These are phyloP conservation scores for Myoxocephalus aenaeus DNA, from an alignment of 2,797 vertebrate genomes.

Conservation along the genomic window DNA sequence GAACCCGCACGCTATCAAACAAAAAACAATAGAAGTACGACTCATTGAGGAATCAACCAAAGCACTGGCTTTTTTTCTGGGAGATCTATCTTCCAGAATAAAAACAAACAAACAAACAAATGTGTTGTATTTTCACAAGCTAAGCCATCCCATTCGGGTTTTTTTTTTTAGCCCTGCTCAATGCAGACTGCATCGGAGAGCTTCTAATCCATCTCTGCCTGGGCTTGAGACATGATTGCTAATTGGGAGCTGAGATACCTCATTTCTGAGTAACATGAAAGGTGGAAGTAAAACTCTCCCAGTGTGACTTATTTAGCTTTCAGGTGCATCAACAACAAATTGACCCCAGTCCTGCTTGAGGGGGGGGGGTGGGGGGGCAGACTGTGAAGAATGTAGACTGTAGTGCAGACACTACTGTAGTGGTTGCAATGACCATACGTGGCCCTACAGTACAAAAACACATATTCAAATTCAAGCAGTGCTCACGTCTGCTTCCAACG, in stretches of 20 bases:
- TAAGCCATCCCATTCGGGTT: constrained; percentile 12
- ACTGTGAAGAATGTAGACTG: constrained; percentile 17
- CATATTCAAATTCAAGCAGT: constrained; percentile 39
- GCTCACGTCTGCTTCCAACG: not conserved
- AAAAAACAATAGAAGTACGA: not conserved
- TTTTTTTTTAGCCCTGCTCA: constrained; percentile 18
- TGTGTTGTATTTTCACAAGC: constrained; percentile 21
- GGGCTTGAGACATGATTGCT: constrained; percentile 29
- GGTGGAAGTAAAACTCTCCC: constrained; percentile 16
- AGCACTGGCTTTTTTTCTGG: not conserved
- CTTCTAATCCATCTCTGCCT: constrained; percentile 46
- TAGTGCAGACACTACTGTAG: no score
- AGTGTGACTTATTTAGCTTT: constrained; percentile 24
- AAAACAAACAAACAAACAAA: not conserved
- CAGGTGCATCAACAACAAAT: constrained; percentile 26
- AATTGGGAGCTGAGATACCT: constrained; percentile 28
- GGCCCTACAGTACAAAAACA: constrained; percentile 11
- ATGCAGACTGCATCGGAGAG: constrained; percentile 18
- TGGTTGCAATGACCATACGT: not conserved
- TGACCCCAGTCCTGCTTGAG: not conserved
- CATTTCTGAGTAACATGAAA: constrained; percentile 34
- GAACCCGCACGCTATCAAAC: not conserved
- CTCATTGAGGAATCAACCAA: not conserved
- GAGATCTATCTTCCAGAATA: not conserved
- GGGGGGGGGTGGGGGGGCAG: not conserved